A percentile compares a stretch with the other conserved stretches of the same genome.
These are phyloP conservation scores for Teleogryllus oceanicus DNA, from an alignment of 2,888 invertebrate species.

Conservation along the genomic window DNA sequence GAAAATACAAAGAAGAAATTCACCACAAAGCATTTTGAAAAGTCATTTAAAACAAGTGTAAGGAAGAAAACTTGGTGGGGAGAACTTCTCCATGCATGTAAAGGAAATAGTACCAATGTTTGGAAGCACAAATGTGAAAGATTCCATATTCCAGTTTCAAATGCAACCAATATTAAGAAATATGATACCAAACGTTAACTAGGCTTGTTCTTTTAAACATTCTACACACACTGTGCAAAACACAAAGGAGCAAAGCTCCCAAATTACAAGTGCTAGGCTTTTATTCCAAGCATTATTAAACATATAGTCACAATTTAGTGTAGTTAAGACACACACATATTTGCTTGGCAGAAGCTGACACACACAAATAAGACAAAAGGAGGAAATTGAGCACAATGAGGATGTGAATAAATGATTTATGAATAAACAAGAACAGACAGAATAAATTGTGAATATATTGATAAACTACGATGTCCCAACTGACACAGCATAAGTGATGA, in stretches of 20 bases:
- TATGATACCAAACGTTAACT: neutral
- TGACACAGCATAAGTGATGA: too few relatives aligned
- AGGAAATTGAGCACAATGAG: too few relatives aligned
- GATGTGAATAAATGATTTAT: too few relatives aligned
- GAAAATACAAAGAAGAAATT: too few relatives aligned
- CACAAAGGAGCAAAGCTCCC: neutral
- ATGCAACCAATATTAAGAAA: neutral
- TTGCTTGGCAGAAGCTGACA: neutral
- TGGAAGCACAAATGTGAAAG: too few relatives aligned
- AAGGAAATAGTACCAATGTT: neutral
- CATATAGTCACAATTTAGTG: neutral
- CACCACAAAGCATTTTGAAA: too few relatives aligned
- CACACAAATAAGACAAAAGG: neutral
- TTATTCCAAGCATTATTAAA: neutral
- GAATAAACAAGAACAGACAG: too few relatives aligned
- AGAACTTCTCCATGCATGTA: neutral
- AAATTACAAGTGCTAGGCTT: neutral
- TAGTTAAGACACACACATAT: neutral
- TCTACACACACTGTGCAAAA: slow-evolving; percentile 9
- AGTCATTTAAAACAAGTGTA: neutral
- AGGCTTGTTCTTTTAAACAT: neutral
- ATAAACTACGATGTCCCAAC: too few relatives aligned
- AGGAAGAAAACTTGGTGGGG: slow-evolving; percentile 7
- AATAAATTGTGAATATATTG: too few relatives aligned
- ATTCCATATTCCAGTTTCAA: neutral